Conservation (phyloP, 2,797 vertebrate genomes). For the Cygnus olor region DNA sequence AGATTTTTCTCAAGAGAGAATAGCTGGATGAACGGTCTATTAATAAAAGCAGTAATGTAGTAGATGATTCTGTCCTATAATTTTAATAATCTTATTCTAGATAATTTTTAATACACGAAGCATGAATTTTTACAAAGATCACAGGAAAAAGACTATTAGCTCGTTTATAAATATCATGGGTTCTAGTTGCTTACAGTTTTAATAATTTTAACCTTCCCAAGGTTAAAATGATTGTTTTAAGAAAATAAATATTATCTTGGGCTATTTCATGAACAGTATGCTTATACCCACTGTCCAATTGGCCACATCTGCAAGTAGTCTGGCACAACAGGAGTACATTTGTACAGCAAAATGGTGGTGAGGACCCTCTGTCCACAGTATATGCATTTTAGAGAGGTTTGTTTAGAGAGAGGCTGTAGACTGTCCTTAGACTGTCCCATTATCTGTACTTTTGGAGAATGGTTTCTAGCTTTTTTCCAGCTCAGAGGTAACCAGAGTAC, state of each 20-base stretch:
- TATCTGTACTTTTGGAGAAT: background rate
- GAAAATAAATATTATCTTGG: background rate
- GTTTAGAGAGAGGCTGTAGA: background rate
- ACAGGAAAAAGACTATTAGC: background rate
- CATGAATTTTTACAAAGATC: background rate
- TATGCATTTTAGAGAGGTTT: background rate
- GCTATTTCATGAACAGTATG: background rate
- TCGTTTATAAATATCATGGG: background rate
- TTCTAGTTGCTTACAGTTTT: background rate
- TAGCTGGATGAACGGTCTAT: background rate
- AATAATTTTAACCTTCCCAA: background rate
- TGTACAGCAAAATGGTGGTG: background rate
- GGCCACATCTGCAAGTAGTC: rapidly evolving
- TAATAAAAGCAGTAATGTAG: background rate
- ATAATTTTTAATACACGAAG: background rate
- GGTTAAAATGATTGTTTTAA: background rate
- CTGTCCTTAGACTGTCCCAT: background rate
- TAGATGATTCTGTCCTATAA: slow-evolving; percentile 6
- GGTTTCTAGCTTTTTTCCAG: background rate
- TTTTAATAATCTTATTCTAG: background rate
- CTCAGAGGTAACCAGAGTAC: background rate
- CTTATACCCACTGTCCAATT: background rate
- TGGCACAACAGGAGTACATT: background rate
- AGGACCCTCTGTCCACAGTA: background rate
- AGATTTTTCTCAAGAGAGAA: slow-evolving; percentile 6